Base-by-base conservation (phyloP, 2,888 invertebrate species). In the Myopa testacea region DNA sequence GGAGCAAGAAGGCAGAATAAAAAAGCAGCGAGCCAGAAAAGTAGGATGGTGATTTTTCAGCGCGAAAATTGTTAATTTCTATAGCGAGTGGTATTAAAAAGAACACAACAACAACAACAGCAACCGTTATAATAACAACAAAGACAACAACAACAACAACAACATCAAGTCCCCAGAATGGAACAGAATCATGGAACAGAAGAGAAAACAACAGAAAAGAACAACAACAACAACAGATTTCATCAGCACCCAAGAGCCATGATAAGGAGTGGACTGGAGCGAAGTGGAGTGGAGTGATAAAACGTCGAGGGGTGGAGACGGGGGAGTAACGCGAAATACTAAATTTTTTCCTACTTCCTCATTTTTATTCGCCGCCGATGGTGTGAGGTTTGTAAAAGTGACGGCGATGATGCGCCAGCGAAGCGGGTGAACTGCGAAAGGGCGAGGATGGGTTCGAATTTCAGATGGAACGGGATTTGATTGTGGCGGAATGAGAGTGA, bases 51-150 rank as follows among this genome's bases (percentile, higher is more conserved):
- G 40, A 26, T 19, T 34, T 45, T 5, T 38, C 75, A 76, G 78
- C 76, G 74, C 75, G 75, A 75, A 75, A 75, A 75, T 69, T 75
- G 68, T 69, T 75, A 60, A 72, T 77, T 77, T 72, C 70, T 76
- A 45, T 75, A 52, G 70, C 55, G 34, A 73, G 63, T 34, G 10
- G 52, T 34, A 67, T 52, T 38, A 50, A 68, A 69, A 69, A 26
- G 12, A 40, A 67, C 38, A 69, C 19, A 40, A 67, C 38, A 69
- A 45, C 45, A 45, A 45, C 6, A 45, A 45, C 45, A 45, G 3
- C 6, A 45, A 75, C 40, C 12, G 19, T 45, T 45, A 45, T 3
- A 1, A 10, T 8, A 45, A 45, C 1, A 45, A 45, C 45, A 45
- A 45, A 45, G 45, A 45, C 10, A 8, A 3, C 45, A 8, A 8